phyloP scores from a whole-genome alignment of 2,113 vertebrate species.

The Marmota monax region DNA sequence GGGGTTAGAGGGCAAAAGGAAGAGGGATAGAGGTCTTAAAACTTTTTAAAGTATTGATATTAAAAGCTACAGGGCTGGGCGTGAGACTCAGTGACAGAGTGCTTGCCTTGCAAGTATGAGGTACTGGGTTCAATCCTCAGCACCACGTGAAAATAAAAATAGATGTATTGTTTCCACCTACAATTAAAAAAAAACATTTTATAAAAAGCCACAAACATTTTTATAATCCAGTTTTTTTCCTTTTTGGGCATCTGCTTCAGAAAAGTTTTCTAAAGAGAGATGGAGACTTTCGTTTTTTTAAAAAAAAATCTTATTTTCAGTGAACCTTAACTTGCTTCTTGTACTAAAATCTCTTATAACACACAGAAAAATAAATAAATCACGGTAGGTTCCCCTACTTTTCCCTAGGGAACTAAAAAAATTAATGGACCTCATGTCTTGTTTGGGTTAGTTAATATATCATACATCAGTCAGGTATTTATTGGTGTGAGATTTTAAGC shows the following conservation, averaged over 20 bases:
- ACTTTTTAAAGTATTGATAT: neutral
- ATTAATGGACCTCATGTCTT: neutral
- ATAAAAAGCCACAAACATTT: neutral
- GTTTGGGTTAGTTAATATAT: neutral
- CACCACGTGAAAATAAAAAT: too few species aligned
- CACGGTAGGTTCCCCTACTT: neutral
- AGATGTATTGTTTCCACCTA: too few species aligned
- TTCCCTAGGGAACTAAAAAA: neutral
- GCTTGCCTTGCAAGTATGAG: too few species aligned
- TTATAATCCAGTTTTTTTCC: neutral
- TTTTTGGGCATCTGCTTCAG: slow-evolving; percentile 12
- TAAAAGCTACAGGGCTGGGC: neutral
- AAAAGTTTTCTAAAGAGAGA: neutral
- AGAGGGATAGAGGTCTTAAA: neutral
- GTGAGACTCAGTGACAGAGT: too few species aligned
- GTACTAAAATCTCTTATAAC: neutral
- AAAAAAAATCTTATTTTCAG: slow-evolving; percentile 4
- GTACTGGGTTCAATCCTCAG: too few species aligned
- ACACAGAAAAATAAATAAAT: neutral
- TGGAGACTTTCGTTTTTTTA: neutral
- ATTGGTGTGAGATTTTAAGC: neutral
- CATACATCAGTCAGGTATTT: neutral
- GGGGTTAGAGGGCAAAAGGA: too few species aligned
- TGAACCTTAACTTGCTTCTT: slow-evolving; percentile 4
- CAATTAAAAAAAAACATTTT: too few species aligned